These are phyloP conservation scores for Lutraria rhynchaena DNA, from an alignment of 1,140 invertebrate species.

Conservation along the genomic window DNA sequence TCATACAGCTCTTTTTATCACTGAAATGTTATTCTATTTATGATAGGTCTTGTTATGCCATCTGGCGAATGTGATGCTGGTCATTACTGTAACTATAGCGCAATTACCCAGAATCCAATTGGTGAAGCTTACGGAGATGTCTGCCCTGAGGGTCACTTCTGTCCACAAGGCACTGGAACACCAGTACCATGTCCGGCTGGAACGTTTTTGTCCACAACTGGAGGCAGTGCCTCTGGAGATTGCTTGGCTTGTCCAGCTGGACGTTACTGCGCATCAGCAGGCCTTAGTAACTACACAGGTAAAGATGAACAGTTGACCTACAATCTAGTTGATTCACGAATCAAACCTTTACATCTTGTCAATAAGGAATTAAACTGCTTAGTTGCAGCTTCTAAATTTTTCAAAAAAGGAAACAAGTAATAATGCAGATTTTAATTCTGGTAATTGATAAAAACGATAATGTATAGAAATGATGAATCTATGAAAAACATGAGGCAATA, in stretches of 20 bases:
- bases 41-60: constrained; percentile 72
- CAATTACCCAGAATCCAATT: constrained; percentile 71
- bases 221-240: constrained; percentile 52
- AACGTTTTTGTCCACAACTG: constrained; percentile 73
- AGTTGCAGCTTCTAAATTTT: no score
- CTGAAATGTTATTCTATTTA: constrained; percentile 18
- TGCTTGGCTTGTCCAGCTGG: constrained; percentile 78
- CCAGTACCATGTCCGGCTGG: constrained; percentile 76
- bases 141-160: constrained; percentile 78
- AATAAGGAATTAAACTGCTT: no score
- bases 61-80: constrained; percentile 75
- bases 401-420: no score
- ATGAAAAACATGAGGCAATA: no score
- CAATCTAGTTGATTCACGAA: no score
- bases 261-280: constrained; percentile 73
- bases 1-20: background rate
- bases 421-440: no score
- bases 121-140: constrained; percentile 74
- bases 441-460: no score
- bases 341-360: no score
- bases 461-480: no score
- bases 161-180: constrained; percentile 73
- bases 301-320: no score
- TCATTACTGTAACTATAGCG: constrained; percentile 73
- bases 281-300: constrained; percentile 75